These are phyloP conservation scores for Siphonodentalium dalli DNA, from an alignment of 2,888 invertebrate genomes.

Conservation along the genomic window DNA sequence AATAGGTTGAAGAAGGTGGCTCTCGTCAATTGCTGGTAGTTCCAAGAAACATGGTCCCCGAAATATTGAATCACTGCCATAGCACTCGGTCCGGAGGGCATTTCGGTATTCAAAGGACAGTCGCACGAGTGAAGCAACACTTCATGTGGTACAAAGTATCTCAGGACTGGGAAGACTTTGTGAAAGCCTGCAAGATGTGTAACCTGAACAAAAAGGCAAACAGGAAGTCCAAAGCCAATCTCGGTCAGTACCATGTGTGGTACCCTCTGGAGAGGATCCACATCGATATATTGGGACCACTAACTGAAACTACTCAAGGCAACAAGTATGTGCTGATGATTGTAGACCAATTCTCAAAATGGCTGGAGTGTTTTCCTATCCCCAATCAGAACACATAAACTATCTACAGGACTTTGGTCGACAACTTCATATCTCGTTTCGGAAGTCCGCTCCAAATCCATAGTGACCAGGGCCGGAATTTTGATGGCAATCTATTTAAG, in stretches of 20 bases:
- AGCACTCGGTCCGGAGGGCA: background rate
- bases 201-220: background rate
- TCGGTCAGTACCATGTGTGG: background rate
- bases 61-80: slow-evolving; percentile 1
- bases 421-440: slow-evolving; percentile 2
- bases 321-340: slow-evolving; percentile 18
- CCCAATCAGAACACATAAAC: slow-evolving; percentile 10
- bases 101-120: background rate
- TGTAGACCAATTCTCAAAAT: slow-evolving; percentile 22
- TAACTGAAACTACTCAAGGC: slow-evolving; percentile 4
- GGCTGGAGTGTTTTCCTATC: slow-evolving; percentile 15
- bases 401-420: background rate
- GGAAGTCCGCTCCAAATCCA: slow-evolving; percentile 13
- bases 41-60: background rate
- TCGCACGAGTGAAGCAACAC: background rate
- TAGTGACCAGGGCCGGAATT: slow-evolving; percentile 14
- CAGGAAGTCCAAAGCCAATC: background rate
- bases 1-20: too few relatives aligned
- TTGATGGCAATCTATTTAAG: slow-evolving; percentile 11
- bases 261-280: slow-evolving; percentile 13
- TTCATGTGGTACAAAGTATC: background rate
- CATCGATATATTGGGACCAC: slow-evolving; percentile 14
- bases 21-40: background rate
- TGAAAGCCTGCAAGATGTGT: background rate
- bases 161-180: background rate